phyloP scores from a whole-genome alignment of 2,113 vertebrate species.

The Phoxinus phoxinus region DNA sequence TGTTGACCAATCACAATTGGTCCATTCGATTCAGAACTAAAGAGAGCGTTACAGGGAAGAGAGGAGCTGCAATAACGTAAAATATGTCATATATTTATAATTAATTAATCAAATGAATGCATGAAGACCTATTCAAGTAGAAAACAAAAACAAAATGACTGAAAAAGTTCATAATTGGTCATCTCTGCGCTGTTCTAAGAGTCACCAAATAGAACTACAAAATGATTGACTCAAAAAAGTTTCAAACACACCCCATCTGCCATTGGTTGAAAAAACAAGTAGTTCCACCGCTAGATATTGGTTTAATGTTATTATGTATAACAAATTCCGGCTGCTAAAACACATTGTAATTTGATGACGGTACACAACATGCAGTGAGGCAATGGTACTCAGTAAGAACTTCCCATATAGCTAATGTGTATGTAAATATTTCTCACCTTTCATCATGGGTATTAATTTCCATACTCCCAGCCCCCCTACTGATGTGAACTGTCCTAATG shows the following conservation, averaged over 20 bases:
- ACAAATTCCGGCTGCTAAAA: background rate
- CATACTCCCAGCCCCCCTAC: constrained; percentile 88
- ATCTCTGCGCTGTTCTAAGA: background rate
- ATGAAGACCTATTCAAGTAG: too few species aligned
- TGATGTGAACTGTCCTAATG: constrained; percentile 88
- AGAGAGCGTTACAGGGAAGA: too few species aligned
- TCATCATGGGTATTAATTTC: constrained; percentile 92
- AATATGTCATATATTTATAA: too few species aligned
- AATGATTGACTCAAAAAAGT: background rate
- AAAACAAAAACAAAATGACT: too few species aligned
- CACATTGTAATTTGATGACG: background rate
- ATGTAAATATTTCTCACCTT: constrained; percentile 75
- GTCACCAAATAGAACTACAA: background rate
- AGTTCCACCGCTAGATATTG: background rate
- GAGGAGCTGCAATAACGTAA: too few species aligned
- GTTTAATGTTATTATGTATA: background rate
- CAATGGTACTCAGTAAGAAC: background rate
- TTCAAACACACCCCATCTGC: background rate
- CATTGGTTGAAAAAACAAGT: background rate
- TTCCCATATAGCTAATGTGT: background rate
- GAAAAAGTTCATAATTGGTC: too few species aligned
- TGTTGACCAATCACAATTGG: too few species aligned
- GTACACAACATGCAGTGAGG: background rate
- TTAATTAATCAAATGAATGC: too few species aligned
- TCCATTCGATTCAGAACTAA: too few species aligned